Evolutionary conservation across 2,113 vertebrate species (phyloP).

Genomic region (Natator depressus): DNA sequence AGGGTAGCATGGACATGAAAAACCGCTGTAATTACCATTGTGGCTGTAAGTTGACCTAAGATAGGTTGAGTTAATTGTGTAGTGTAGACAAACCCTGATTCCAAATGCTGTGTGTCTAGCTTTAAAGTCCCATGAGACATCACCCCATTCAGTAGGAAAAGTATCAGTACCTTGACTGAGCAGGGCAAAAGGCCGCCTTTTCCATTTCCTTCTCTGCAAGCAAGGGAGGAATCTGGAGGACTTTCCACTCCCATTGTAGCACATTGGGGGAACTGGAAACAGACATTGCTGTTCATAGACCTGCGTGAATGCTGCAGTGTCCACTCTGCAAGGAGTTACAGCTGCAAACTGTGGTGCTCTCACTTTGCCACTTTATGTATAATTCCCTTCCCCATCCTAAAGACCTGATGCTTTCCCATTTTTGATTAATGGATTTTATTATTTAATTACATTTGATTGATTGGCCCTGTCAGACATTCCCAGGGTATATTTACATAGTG

Average conservation of each 20-base stretch:
- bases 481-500: fast-evolving
- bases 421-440: not conserved
- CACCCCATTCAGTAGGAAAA: not conserved
- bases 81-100: not conserved
- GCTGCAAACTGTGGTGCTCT: not conserved
- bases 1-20: too few relatives aligned
- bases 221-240: not conserved
- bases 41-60: too few relatives aligned
- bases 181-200: not conserved
- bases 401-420: not conserved
- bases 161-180: not conserved
- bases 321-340: not conserved
- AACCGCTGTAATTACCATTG: too few relatives aligned
- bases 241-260: not conserved
- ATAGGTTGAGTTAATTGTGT: too few relatives aligned
- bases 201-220: not conserved
- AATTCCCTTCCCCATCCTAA: fast-evolving
- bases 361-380: not conserved
- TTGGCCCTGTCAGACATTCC: not conserved
- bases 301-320: not conserved
- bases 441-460: fast-evolving
- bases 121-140: not conserved
- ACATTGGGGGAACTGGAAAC: not conserved
- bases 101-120: not conserved
- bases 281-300: not conserved